Conservation (phyloP, 2,797 vertebrate species). For the Tragelaphus oryx region DNA sequence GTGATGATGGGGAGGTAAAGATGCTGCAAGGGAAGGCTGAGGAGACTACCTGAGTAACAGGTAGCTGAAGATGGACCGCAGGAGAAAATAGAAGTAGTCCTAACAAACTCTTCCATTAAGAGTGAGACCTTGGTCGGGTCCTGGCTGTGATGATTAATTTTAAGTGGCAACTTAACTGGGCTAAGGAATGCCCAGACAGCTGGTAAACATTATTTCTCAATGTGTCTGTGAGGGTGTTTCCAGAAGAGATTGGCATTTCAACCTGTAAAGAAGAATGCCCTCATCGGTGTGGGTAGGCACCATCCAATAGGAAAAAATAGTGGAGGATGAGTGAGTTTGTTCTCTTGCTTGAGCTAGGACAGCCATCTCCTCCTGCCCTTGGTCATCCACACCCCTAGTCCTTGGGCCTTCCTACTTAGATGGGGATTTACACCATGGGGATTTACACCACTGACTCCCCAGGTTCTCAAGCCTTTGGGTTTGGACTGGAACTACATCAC, state of each 20-base stretch:
- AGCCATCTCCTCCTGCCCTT: not conserved
- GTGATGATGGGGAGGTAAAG: not conserved
- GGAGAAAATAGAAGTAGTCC: not conserved
- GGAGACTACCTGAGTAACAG: not conserved
- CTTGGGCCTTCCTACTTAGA: not conserved
- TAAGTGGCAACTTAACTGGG: not conserved
- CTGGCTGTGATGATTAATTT: not conserved
- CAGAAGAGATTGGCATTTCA: not conserved
- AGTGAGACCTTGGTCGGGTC: not conserved
- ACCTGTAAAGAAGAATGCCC: not conserved
- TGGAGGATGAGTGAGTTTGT: not conserved
- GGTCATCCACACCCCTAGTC: no score
- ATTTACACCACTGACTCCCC: not conserved
- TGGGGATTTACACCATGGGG: not conserved
- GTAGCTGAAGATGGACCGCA: not conserved
- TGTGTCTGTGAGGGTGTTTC: not conserved
- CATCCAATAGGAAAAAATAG: not conserved
- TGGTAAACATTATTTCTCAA: not conserved
- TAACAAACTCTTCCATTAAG: not conserved
- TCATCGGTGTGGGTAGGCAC: not conserved
- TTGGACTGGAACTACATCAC: not conserved
- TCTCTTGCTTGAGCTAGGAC: not conserved
- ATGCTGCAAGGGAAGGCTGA: not conserved
- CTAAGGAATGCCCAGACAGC: not conserved
- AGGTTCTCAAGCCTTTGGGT: not conserved